A percentile compares a stretch with the other conserved stretches of the same genome.
These are phyloP conservation scores for Watsonalla binaria DNA, from an alignment of 2,888 invertebrate genomes.

Conservation along the genomic window DNA sequence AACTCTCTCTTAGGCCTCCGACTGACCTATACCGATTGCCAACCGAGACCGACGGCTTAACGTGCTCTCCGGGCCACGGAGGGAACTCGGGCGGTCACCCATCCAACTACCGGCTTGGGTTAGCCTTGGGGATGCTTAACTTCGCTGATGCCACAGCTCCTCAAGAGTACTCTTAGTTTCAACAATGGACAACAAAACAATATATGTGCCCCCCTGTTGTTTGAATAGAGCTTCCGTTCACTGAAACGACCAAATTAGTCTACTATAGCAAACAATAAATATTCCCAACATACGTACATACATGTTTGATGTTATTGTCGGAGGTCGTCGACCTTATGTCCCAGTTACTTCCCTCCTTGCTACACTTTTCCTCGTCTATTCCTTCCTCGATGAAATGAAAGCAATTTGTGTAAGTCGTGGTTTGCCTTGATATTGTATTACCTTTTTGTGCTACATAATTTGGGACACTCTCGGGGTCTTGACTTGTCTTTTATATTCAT, in stretches of 20 bases:
- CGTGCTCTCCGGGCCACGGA: too few species aligned
- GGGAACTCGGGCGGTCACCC: too few species aligned
- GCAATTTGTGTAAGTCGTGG: neutral
- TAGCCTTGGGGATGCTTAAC: too few species aligned
- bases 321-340: neutral
- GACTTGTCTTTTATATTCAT: neutral
- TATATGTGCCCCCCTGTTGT: neutral
- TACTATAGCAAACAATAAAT: neutral
- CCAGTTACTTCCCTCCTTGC: neutral
- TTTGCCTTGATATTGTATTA: neutral
- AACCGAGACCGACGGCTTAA: too few species aligned
- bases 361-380: neutral
- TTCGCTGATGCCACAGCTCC: too few species aligned
- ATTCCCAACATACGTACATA: neutral
- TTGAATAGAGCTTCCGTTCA: neutral
- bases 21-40: too few species aligned
- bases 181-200: too few species aligned
- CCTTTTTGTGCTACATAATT: neutral
- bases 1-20: too few species aligned
- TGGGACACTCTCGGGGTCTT: neutral
- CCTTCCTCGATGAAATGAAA: neutral
- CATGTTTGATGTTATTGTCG: constrained; percentile 2
- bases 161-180: too few species aligned
- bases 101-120: too few species aligned
- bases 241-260: neutral